Evolutionary conservation across 2,888 invertebrate genomes (phyloP).

Genomic region (Fragum sueziense): DNA sequence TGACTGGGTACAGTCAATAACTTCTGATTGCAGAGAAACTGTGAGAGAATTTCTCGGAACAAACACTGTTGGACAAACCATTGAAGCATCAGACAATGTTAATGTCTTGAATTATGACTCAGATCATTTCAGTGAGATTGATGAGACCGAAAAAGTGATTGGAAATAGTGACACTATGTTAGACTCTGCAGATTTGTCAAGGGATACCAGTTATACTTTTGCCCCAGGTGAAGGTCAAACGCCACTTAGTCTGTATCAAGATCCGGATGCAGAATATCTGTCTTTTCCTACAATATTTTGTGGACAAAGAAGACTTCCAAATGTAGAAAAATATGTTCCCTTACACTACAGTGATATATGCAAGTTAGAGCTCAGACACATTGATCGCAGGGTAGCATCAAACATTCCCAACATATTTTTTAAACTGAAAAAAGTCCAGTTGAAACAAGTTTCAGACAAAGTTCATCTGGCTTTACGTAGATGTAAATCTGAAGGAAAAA

Average conservation of each 20-base stretch:
- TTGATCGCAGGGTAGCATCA: too few relatives aligned
- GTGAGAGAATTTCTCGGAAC: slow-evolving; percentile 19
- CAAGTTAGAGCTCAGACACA: slow-evolving; percentile 4
- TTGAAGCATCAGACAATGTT: background rate
- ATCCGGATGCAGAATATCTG: slow-evolving; percentile 14
- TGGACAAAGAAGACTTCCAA: slow-evolving; percentile 7
- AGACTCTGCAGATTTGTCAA: slow-evolving; percentile 24
- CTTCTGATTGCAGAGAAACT: slow-evolving; percentile 13
- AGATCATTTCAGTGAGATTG: slow-evolving; percentile 35
- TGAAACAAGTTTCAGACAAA: too few relatives aligned
- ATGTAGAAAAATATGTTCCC: slow-evolving; percentile 2
- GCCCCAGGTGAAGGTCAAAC: slow-evolving; percentile 37
- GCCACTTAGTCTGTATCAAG: slow-evolving; percentile 6
- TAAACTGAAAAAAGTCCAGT: too few relatives aligned
- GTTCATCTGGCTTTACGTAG: background rate
- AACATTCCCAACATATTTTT: too few relatives aligned
- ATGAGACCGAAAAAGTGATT: slow-evolving; percentile 16
- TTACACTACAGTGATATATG: slow-evolving; percentile 14
- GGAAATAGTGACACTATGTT: slow-evolving; percentile 48
- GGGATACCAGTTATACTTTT: slow-evolving; percentile 31
- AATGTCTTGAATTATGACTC: slow-evolving; percentile 1
- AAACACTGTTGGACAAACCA: background rate
- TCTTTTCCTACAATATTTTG: slow-evolving; percentile 23
- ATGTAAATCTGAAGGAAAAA: background rate
- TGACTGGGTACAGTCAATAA: slow-evolving; percentile 31